These are phyloP conservation scores for Poeciliopsis turrubarensis DNA, from an alignment of 2,113 vertebrate genomes.

Conservation along the genomic window DNA sequence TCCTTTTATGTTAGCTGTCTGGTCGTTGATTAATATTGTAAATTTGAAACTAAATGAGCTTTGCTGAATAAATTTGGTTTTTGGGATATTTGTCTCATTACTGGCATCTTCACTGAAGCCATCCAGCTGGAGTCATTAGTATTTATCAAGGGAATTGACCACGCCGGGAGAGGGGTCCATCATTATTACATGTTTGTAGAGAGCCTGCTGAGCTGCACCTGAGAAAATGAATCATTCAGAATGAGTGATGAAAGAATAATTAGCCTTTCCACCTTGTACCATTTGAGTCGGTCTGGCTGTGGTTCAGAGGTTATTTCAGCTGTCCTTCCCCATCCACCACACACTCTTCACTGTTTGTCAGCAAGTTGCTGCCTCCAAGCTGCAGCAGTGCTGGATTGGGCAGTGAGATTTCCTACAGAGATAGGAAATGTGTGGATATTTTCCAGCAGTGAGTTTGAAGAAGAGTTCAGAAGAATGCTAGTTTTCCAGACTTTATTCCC, in stretches of 20 bases:
- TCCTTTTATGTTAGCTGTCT: neutral
- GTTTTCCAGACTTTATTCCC: no score
- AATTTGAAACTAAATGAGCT: neutral
- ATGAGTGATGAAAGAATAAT: conserved; percentile 54
- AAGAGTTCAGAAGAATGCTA: neutral
- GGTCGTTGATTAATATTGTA: neutral
- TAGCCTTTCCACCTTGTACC: conserved; percentile 9
- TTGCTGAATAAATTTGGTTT: conserved; percentile 8
- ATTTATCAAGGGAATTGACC: conserved; percentile 56
- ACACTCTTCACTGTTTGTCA: neutral
- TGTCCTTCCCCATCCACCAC: neutral
- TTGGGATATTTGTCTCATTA: conserved; percentile 29
- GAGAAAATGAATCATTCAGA: conserved; percentile 24
- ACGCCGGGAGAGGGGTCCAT: conserved; percentile 22
- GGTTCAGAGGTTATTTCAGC: neutral
- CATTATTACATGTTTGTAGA: conserved; percentile 42
- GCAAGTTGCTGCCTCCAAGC: no score
- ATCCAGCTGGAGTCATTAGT: conserved; percentile 1
- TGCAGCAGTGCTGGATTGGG: no score
- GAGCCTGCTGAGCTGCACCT: conserved; percentile 32
- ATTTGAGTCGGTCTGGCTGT: neutral
- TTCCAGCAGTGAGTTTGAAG: neutral
- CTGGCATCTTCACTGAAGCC: conserved; percentile 13
- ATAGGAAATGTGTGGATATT: neutral
- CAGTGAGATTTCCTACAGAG: neutral